Evolutionary conservation across 2,113 vertebrate species (phyloP).

Genomic region (Syngnathus scovelli): DNA sequence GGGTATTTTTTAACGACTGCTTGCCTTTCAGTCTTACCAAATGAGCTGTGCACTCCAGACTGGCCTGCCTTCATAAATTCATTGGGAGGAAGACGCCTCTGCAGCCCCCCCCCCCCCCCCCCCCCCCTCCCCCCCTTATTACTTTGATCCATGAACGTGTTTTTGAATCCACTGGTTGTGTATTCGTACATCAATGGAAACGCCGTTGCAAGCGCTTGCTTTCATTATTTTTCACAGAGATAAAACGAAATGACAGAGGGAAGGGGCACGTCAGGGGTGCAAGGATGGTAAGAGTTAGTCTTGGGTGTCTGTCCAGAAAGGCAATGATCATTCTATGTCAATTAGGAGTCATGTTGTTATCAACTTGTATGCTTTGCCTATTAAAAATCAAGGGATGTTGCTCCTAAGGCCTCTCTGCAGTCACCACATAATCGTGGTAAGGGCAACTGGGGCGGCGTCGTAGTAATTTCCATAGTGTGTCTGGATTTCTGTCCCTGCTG

Average conservation of each 20-base stretch:
- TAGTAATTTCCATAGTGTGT: slow-evolving; percentile 54
- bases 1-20: slow-evolving; percentile 75
- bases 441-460: too few relatives aligned
- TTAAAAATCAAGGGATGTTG: background rate
- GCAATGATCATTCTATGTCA: slow-evolving; percentile 67
- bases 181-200: slow-evolving; percentile 89
- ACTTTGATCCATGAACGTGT: slow-evolving; percentile 87
- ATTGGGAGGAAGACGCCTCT: slow-evolving; percentile 73
- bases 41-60: slow-evolving; percentile 75
- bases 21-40: slow-evolving; percentile 79
- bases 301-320: slow-evolving; percentile 61
- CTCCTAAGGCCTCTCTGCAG: background rate
- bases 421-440: background rate
- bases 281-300: slow-evolving; percentile 11
- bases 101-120: background rate
- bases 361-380: slow-evolving; percentile 66
- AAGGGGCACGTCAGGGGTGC: slow-evolving; percentile 33
- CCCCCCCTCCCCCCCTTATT: slow-evolving; percentile 36
- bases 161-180: slow-evolving; percentile 89
- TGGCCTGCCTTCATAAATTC: slow-evolving; percentile 75
- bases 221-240: slow-evolving; percentile 92
- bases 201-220: slow-evolving; percentile 81
- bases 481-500: slow-evolving; percentile 11
- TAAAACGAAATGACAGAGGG: slow-evolving; percentile 75
- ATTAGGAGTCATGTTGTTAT: slow-evolving; percentile 73